These are phyloP conservation scores for Dipodomys ordii DNA, from an alignment of 2,113 vertebrate species.

Conservation along the genomic window DNA sequence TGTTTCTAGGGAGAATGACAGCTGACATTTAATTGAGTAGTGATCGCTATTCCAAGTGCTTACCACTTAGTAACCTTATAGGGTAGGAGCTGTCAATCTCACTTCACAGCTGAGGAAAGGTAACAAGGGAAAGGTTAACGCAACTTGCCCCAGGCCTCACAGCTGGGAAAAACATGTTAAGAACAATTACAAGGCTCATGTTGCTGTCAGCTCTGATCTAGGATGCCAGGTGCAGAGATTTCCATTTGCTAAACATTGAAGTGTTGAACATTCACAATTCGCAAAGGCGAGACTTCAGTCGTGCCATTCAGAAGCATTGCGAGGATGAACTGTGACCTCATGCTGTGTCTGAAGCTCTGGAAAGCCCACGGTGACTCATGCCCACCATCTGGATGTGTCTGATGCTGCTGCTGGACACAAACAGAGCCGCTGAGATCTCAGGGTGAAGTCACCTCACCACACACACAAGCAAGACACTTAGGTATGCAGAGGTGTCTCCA, in stretches of 20 bases:
- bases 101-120: background rate
- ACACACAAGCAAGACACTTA: background rate
- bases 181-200: background rate
- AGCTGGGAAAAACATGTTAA: background rate
- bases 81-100: background rate
- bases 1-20: slow-evolving; percentile 15
- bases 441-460: slow-evolving; percentile 62
- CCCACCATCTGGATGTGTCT: slow-evolving; percentile 59
- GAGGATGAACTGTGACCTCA: slow-evolving; percentile 14
- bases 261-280: background rate
- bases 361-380: slow-evolving; percentile 55
- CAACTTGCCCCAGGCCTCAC: background rate
- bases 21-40: background rate
- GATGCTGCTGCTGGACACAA: background rate
- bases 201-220: background rate
- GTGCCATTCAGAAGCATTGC: background rate
- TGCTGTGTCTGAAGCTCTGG: slow-evolving; percentile 45
- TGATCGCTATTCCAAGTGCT: background rate
- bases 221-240: background rate
- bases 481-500: background rate
- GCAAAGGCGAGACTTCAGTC: background rate
- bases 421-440: background rate
- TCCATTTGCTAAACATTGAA: background rate
- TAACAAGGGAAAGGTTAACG: background rate
- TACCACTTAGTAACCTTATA: background rate